Evolutionary conservation across 2,888 invertebrate genomes (phyloP).

Genomic region (Microctonus aethiopoides): DNA sequence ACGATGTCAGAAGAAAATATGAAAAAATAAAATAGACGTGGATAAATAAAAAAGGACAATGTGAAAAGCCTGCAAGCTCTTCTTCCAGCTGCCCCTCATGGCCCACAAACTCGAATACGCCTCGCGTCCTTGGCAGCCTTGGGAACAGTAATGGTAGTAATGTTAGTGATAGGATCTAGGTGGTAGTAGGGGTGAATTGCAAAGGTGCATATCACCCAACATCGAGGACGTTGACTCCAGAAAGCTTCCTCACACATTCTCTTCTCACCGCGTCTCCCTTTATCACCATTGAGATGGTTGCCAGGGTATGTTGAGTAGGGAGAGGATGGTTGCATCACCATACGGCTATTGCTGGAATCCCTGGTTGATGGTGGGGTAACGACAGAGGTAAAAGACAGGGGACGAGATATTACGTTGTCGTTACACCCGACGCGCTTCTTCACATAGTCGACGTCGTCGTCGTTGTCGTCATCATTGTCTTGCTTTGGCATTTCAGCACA

Average conservation of each 20-base stretch:
- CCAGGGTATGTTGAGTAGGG: not conserved
- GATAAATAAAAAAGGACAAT: not conserved
- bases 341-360: constrained; percentile 11
- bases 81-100: not conserved
- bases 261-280: not conserved
- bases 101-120: not conserved
- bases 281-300: not conserved
- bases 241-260: constrained; percentile 11
- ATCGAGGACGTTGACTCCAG: constrained; percentile 56
- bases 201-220: constrained; percentile 36
- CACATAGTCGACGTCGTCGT: constrained; percentile 40
- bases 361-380: constrained; percentile 16
- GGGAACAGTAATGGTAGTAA: constrained; percentile 12
- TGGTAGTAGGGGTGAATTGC: constrained; percentile 1
- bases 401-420: constrained; percentile 49
- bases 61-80: not conserved
- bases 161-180: constrained; percentile 8
- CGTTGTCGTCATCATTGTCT: constrained; percentile 39
- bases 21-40: constrained; percentile 11
- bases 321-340: constrained; percentile 19
- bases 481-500: constrained; percentile 35
- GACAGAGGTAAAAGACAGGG: constrained; percentile 30
- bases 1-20: constrained; percentile 4
- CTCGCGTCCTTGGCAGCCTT: constrained; percentile 25
- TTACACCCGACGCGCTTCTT: constrained; percentile 25